Base-by-base conservation (phyloP, 2,113 vertebrate species). In the Porphyrio hochstetteri region DNA sequence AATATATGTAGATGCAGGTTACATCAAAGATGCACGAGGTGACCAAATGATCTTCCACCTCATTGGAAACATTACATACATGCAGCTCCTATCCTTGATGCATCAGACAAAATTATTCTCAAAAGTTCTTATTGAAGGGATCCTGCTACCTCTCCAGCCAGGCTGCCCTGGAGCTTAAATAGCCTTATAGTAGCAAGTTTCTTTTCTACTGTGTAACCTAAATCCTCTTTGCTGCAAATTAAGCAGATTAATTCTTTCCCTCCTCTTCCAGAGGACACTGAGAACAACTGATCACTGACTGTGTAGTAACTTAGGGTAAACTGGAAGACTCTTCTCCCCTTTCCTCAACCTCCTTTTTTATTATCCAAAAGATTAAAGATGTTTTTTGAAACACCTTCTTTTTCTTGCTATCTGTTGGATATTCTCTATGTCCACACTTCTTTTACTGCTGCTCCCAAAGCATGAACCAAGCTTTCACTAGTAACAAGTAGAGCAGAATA, bases 401-500 rank as follows among this genome's bases (percentile, higher is more conserved):
- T 86, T 83, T 86, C 68, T 90, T 27, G 0, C 16, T 88, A 42
- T 82, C 50, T 65, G 12, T 38, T 67, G 23, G 48, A 12, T 61
- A 19, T 48, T 88, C n/a, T 88, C n/a, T 57, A 9, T 74, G 57
- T 14, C 52, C 25, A 33, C 63, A 9, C 42, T 84, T 40, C 86
- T 88, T 94, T 86, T 92, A 95, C 86, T 75, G 64, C 9, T 7
- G 36, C 75, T 20, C 60, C 64, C 56, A 90, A 86, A 90, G 88
- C 55, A 86, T 71, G 72, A 94, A 72, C 27, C 38, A 50, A 86
- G 86, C 52, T 78, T 80, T 92, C 23, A 8, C 64, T 81, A 63
- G 86, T 86, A 86, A 80, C 69, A 96, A 95, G 72, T 95, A 95
- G 91, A 97, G 94, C 94, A 97, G 96, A 96, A 96, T 95, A 96